A percentile compares a stretch with the other conserved stretches of the same genome.
Evolutionary conservation across 2,113 vertebrate species (phyloP).

Genomic region (Poeciliopsis occidentalis): DNA sequence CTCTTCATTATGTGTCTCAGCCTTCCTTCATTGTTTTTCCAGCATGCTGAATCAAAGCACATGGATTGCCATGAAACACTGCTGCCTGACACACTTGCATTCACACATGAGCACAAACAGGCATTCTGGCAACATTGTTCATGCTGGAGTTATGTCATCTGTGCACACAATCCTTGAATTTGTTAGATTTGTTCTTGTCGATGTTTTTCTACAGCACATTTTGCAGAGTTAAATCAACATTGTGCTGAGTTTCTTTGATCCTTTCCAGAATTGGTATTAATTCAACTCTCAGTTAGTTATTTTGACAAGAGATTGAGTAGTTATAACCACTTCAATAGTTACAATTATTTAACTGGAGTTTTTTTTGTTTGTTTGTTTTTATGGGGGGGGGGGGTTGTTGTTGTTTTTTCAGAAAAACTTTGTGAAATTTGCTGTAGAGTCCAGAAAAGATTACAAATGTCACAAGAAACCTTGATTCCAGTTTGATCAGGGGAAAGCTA

Average conservation of each 20-base stretch:
- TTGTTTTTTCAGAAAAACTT: no score
- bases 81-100: conserved; percentile 25
- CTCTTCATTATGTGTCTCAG: conserved; percentile 4
- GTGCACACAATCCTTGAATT: conserved; percentile 50
- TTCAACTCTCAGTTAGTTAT: no score
- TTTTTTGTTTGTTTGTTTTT: no score
- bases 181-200: conserved; percentile 35
- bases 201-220: neutral
- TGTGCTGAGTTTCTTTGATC: no score
- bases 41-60: conserved; percentile 42
- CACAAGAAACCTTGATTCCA: conserved; percentile 3
- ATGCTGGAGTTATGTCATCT: conserved; percentile 30
- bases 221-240: no score
- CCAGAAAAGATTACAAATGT: conserved; percentile 1
- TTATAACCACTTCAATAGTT: no score
- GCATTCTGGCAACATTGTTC: neutral
- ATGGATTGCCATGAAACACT: conserved; percentile 50
- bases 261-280: no score
- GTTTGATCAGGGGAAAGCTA: conserved; percentile 3
- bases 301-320: no score
- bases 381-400: neutral
- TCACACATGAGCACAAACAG: neutral
- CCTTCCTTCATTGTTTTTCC: conserved; percentile 20
- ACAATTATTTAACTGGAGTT: no score
- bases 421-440: neutral